phyloP scores from a whole-genome alignment of 2,797 vertebrate genomes.

The Paramormyrops hopkinsi region DNA sequence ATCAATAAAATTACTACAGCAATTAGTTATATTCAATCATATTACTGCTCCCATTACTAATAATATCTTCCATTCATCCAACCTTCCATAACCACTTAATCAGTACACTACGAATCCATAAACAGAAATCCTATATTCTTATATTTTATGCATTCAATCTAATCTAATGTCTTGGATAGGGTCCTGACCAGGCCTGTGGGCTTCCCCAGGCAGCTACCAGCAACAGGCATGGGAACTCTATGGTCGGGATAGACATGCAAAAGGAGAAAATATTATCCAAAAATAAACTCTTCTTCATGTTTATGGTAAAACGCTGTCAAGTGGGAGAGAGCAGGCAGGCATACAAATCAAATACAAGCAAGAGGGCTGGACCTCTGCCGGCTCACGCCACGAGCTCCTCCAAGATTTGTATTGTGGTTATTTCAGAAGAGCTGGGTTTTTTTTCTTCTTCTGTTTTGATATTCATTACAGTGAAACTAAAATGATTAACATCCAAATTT shows the following conservation, averaged over 20 bases:
- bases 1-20: background rate
- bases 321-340: background rate
- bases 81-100: background rate
- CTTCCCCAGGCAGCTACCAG: background rate
- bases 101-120: background rate
- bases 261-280: background rate
- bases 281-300: background rate
- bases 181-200: background rate
- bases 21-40: slow-evolving; percentile 3
- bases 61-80: background rate
- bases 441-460: background rate
- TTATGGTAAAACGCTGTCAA: slow-evolving; percentile 11
- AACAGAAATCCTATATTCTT: background rate
- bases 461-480: background rate
- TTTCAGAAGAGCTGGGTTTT: background rate
- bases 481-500: background rate
- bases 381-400: background rate
- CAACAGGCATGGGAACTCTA: background rate
- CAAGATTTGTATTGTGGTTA: background rate
- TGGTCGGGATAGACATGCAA: background rate
- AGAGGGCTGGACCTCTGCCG: background rate
- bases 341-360: background rate
- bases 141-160: background rate
- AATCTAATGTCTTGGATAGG: background rate
- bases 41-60: background rate